A percentile compares a stretch with the other conserved stretches of the same genome.
Evolutionary conservation across 2,113 vertebrate genomes (phyloP).

Genomic region (Castor canadensis): DNA sequence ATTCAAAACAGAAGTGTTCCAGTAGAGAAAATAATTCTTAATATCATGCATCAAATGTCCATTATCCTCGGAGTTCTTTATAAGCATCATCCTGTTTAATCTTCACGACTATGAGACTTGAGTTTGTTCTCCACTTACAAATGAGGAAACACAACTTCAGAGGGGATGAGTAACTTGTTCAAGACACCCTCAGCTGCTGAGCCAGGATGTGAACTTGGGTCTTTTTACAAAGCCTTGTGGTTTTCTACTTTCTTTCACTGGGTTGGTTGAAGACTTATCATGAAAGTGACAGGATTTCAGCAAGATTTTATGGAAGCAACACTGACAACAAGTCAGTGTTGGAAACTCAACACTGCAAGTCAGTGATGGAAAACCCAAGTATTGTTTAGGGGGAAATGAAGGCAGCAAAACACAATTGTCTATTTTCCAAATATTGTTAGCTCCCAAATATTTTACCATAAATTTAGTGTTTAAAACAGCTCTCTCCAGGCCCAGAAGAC

Average conservation of each 20-base stretch:
- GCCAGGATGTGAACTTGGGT: not conserved
- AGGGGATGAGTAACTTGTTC: not conserved
- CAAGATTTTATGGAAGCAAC: not conserved
- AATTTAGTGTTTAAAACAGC: conserved; percentile 15
- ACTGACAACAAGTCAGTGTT: not conserved
- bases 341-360: too few species aligned
- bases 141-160: not conserved
- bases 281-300: not conserved
- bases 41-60: not conserved
- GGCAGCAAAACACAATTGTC: not conserved
- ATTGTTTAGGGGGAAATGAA: not conserved
- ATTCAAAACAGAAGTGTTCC: conserved; percentile 47
- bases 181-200: not conserved
- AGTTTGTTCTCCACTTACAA: conserved; percentile 9
- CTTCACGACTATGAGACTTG: not conserved
- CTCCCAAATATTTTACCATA: conserved; percentile 43
- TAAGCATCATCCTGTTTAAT: not conserved
- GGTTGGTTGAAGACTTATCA: not conserved
- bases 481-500: too few species aligned
- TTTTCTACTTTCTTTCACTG: not conserved
- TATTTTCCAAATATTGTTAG: not conserved
- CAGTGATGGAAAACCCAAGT: not conserved
- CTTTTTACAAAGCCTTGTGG: not conserved
- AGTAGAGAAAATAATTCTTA: conserved; percentile 36
- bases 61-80: not conserved